Conservation (phyloP, 2,113 vertebrate species). For the Thinocorus orbignyianus region DNA sequence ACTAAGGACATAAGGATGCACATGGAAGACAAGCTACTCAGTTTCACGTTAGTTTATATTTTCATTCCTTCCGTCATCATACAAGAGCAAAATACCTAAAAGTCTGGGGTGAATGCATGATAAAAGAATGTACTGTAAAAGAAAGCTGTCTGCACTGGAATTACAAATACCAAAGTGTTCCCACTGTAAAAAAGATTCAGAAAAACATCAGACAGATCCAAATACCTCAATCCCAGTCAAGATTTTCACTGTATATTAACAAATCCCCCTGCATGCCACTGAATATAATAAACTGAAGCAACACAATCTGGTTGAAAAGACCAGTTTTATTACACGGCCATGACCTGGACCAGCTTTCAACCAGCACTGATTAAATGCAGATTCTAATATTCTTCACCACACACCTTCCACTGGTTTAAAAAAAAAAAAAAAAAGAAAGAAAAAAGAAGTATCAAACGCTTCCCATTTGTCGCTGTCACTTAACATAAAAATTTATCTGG, state of each 20-base stretch:
- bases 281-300: not conserved
- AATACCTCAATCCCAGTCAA: not conserved
- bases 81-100: not conserved
- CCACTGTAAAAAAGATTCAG: not conserved
- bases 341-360: not conserved
- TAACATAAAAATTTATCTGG: not conserved
- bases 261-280: not conserved
- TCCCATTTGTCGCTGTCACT: not conserved
- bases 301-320: not conserved
- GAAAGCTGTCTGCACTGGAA: not conserved
- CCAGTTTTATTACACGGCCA: not conserved
- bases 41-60: not conserved
- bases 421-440: too few species aligned
- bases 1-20: not conserved
- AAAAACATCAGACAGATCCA: not conserved
- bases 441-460: not conserved
- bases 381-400: not conserved
- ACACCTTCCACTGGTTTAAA: not conserved
- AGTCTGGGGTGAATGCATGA: accelerated
- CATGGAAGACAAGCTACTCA: not conserved
- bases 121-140: not conserved
- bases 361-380: not conserved
- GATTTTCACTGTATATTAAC: not conserved
- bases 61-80: not conserved
- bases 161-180: not conserved